phyloP scores from a whole-genome alignment of 2,888 invertebrate species.

The Dynastes grantii region DNA sequence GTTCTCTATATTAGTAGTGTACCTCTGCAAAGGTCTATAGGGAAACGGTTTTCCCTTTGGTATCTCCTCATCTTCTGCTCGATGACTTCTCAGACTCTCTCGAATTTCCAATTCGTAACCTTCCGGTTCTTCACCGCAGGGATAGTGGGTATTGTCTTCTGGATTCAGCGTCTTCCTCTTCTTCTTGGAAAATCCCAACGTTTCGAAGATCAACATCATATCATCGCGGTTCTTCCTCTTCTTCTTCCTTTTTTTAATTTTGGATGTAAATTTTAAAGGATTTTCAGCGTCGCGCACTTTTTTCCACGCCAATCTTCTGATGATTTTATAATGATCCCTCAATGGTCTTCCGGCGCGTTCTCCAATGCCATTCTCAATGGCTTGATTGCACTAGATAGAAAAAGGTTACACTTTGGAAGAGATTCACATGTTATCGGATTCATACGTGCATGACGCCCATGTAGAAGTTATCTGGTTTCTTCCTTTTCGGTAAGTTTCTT shows the following conservation, averaged over 20 bases:
- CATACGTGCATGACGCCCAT: slow-evolving; percentile 68
- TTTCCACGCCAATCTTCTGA: slow-evolving; percentile 67
- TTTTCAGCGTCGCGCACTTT: slow-evolving; percentile 62
- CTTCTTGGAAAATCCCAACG: slow-evolving; percentile 56
- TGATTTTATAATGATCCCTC: slow-evolving; percentile 68
- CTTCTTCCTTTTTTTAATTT: slow-evolving; percentile 59
- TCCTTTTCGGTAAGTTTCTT: slow-evolving; percentile 61
- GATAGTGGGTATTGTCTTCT: slow-evolving; percentile 42
- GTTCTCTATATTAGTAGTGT: slow-evolving; percentile 67
- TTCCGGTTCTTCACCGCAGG: slow-evolving; percentile 50
- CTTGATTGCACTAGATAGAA: slow-evolving; percentile 65
- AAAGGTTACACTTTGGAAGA: background rate
- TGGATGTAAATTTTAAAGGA: slow-evolving; percentile 60
- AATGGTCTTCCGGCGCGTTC: slow-evolving; percentile 67
- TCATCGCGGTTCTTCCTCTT: slow-evolving; percentile 56
- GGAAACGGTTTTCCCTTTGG: slow-evolving; percentile 63
- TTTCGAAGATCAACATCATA: slow-evolving; percentile 55
- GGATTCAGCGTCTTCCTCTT: slow-evolving; percentile 45
- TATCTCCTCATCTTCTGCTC: slow-evolving; percentile 61
- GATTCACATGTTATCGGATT: background rate
- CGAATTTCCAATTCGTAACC: slow-evolving; percentile 57
- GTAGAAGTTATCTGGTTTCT: slow-evolving; percentile 67
- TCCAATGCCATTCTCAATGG: slow-evolving; percentile 68
- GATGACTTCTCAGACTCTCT: slow-evolving; percentile 64
- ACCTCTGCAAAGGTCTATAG: slow-evolving; percentile 66